These are phyloP conservation scores for Rutilus rutilus DNA, from an alignment of 2,113 vertebrate species.

Conservation along the genomic window DNA sequence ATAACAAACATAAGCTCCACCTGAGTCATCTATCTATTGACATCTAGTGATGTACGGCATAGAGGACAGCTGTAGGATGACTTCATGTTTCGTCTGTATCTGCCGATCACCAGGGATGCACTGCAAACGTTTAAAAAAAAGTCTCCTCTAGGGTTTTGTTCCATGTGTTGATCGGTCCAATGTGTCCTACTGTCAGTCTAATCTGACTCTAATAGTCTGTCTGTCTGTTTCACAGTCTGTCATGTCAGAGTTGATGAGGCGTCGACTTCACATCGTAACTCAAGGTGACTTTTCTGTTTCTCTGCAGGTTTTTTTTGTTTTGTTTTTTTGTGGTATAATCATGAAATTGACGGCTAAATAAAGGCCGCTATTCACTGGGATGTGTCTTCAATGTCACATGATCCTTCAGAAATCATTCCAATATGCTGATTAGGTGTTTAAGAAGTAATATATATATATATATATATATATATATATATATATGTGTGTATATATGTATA, in stretches of 20 bases:
- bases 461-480: no score
- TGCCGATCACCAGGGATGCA: neutral
- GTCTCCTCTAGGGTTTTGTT: constrained; percentile 5
- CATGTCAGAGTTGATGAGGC: neutral
- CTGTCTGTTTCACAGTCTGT: constrained; percentile 14
- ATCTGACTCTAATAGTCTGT: constrained; percentile 4
- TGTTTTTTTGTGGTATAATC: neutral
- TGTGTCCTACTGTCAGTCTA: neutral
- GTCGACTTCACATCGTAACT: neutral
- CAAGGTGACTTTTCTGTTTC: neutral
- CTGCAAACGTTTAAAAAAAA: constrained; percentile 19
- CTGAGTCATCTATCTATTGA: constrained; percentile 50
- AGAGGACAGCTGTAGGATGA: constrained; percentile 46
- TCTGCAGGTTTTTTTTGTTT: neutral
- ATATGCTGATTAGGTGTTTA: neutral
- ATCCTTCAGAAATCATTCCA: neutral
- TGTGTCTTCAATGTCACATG: neutral
- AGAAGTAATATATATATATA: no score
- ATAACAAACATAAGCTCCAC: constrained; percentile 9
- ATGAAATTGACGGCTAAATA: neutral
- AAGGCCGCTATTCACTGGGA: neutral
- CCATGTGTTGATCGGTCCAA: neutral
- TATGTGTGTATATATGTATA: no score
- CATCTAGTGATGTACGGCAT: neutral
- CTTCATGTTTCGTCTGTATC: constrained; percentile 14